A percentile compares a stretch with the other conserved stretches of the same genome.
These are phyloP conservation scores for Callaeas wilsoni DNA, from an alignment of 2,113 vertebrate genomes.

Conservation along the genomic window DNA sequence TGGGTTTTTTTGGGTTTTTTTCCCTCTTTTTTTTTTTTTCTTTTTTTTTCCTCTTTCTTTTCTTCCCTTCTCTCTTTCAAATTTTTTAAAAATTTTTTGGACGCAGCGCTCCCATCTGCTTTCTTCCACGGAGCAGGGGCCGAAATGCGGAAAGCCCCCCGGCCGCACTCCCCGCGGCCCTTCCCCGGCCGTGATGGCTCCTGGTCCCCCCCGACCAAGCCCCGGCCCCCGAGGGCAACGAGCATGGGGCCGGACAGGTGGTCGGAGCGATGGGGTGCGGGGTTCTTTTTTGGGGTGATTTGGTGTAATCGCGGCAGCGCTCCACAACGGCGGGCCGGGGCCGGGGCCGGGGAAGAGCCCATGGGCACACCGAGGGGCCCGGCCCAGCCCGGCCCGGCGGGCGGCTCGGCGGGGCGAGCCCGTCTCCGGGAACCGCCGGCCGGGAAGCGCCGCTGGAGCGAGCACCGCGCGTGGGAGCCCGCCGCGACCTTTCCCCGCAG, in stretches of 20 bases:
- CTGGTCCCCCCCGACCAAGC: background rate
- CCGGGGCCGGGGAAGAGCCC: background rate
- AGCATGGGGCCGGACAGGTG: too few relatives aligned
- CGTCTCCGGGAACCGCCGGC: background rate
- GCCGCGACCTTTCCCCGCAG: background rate
- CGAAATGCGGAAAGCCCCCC: conserved; percentile 76
- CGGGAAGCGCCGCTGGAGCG: background rate
- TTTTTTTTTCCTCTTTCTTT: too few relatives aligned
- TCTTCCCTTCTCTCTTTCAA: too few relatives aligned
- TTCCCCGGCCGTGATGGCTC: too few relatives aligned
- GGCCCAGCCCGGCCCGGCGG: too few relatives aligned
- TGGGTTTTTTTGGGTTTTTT: too few relatives aligned
- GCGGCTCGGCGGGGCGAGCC: background rate
- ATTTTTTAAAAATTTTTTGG: too few relatives aligned
- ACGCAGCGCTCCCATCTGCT: conserved; percentile 68
- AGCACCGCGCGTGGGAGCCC: background rate
- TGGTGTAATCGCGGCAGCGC: background rate
- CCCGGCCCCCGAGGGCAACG: background rate
- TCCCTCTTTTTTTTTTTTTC: background rate
- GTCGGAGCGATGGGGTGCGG: background rate
- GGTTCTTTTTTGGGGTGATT: background rate
- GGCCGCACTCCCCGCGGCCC: conserved; percentile 69
- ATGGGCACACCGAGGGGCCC: background rate
- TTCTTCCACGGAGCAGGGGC: conserved; percentile 80
- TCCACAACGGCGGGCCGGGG: background rate